Base-by-base conservation (phyloP, 2,113 vertebrate genomes). In the Gymnogyps californianus region DNA sequence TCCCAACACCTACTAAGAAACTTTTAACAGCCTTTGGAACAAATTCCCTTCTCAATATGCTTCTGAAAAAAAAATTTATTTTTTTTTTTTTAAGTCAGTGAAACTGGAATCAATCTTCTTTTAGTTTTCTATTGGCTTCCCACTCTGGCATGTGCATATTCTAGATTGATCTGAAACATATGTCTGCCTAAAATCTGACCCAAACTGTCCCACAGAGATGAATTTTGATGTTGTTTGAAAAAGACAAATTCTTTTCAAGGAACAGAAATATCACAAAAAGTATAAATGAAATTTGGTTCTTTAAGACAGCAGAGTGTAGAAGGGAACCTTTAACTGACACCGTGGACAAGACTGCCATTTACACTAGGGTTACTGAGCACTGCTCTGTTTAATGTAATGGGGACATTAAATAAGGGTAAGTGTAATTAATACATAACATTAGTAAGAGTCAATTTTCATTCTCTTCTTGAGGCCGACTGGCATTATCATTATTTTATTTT, bases 361-460 rank as follows among this genome's bases (percentile, higher is more conserved):
- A 46, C 72, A 62, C 3, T 6, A 3, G 16, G 16, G n/a, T 64
- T 93, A 57, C 38, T 57, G 57, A 83, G n/a, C 52, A 46, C 29
- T 59, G 31, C 10, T 87, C 65, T 44, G 49, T 81, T 19, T 32
- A 79, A 79, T 47, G 65, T 76, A 94, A 83, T 9, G 36, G 46
- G 69, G 9, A 69, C 11, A 4, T 86, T 84, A 93, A 96, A 76
- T 65, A 69, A 76, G 40, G n/a, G 58, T 89, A 92, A 89, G 40
- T 87, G 61, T 94, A 96, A 97, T 96, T 97, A 97, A 97, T 91
- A 97, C 46, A 52, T 96, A 93, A 95, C 78, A 72, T 89, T 26
- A 85, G 25, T 85, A 95, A 95, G 66, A 94, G 87, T 95, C 95
- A 96, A 96, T 96, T 96, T 96, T 94, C 51, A 61, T 91, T 83